Evolutionary conservation across 2,113 vertebrate genomes (phyloP).

Genomic region (Leptobrachium leishanense): DNA sequence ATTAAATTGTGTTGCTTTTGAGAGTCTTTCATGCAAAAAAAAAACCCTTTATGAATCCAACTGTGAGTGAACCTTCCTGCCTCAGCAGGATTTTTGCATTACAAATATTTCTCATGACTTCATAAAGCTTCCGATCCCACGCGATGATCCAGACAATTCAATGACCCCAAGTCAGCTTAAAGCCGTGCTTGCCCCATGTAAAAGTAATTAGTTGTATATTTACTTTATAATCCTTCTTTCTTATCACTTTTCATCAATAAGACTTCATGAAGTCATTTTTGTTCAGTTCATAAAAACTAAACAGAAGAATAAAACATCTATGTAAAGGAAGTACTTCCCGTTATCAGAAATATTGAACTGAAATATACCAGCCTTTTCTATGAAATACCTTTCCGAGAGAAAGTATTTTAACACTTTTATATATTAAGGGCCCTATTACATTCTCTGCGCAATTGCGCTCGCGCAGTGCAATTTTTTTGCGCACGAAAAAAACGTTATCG

Average conservation of each 20-base stretch:
- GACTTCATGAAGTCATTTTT: conserved; percentile 9
- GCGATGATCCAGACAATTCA: conserved; percentile 28
- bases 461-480: too few species aligned
- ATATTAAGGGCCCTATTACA: too few species aligned
- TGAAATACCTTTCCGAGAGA: too few species aligned
- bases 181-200: conserved; percentile 9
- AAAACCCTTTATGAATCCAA: conserved; percentile 27
- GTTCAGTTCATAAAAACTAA: background rate
- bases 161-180: conserved; percentile 18
- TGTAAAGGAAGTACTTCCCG: too few species aligned
- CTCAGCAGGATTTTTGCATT: conserved; percentile 35
- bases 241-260: too few species aligned
- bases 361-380: too few species aligned
- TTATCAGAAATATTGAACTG: too few species aligned
- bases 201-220: conserved; percentile 2
- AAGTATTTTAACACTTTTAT: too few species aligned
- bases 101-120: conserved; percentile 43
- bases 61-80: conserved; percentile 34
- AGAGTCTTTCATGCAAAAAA: background rate
- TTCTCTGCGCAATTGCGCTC: too few species aligned
- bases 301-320: too few species aligned
- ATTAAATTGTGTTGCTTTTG: background rate
- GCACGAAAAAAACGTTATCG: too few species aligned
- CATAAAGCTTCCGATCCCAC: conserved; percentile 42
- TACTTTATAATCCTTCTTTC: background rate